These are phyloP conservation scores for Cossypha niveicapilla DNA, from an alignment of 2,797 vertebrate species.

Conservation along the genomic window DNA sequence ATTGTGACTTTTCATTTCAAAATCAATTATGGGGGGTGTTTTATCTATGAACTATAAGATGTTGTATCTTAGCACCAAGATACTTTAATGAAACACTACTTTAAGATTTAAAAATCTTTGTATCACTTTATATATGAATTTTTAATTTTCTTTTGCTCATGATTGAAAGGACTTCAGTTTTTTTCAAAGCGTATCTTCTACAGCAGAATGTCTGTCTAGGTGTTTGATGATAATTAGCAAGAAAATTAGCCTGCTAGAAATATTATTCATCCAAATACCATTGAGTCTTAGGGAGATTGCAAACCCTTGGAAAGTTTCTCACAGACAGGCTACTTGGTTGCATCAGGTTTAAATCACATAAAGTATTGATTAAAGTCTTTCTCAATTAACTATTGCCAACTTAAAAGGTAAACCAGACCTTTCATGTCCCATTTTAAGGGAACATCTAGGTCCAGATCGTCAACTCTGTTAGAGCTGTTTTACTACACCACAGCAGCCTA, in stretches of 20 bases:
- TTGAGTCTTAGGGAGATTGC: constrained; percentile 22
- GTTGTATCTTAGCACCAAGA: constrained; percentile 59
- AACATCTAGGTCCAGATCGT: neutral
- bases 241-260: constrained; percentile 69
- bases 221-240: constrained; percentile 71
- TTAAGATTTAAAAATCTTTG: constrained; percentile 59
- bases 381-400: neutral
- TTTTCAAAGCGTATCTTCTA: constrained; percentile 64
- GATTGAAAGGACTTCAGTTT: constrained; percentile 20
- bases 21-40: constrained; percentile 35
- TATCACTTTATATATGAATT: constrained; percentile 34
- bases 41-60: constrained; percentile 33
- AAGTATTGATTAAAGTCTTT: constrained; percentile 56
- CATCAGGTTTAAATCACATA: constrained; percentile 48
- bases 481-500: neutral
- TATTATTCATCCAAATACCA: constrained; percentile 61
- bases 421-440: neutral
- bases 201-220: constrained; percentile 60
- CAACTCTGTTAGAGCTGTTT: neutral
- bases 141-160: constrained; percentile 44
- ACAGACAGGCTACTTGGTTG: constrained; percentile 52
- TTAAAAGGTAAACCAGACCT: constrained; percentile 29
- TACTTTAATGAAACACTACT: constrained; percentile 55
- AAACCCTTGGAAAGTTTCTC: constrained; percentile 53
- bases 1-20: constrained; percentile 53